These are phyloP conservation scores for Chelonus formosanus DNA, from an alignment of 2,888 invertebrate genomes.

Conservation along the genomic window DNA sequence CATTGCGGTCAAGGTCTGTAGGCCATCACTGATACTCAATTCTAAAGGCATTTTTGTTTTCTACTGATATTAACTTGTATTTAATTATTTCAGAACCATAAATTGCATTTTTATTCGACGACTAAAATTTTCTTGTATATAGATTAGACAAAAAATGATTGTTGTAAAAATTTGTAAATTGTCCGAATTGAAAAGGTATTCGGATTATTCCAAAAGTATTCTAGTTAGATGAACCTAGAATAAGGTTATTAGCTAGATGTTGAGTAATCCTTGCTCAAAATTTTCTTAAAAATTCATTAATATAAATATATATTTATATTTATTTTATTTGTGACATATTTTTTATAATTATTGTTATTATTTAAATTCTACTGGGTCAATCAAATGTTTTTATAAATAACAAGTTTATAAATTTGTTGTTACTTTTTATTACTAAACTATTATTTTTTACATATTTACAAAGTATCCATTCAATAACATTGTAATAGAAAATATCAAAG, in stretches of 20 bases:
- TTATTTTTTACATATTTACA: too few species aligned
- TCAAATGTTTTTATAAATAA: too few species aligned
- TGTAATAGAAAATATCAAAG: too few species aligned
- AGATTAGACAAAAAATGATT: too few species aligned
- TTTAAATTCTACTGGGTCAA: neutral
- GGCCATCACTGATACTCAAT: neutral
- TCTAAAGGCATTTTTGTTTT: neutral
- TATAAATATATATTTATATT: neutral
- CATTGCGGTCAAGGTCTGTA: constrained; percentile 2
- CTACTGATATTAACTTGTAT: neutral
- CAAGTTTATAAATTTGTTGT: too few species aligned
- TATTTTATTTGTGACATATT: neutral
- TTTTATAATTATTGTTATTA: constrained; percentile 4
- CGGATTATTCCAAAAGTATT: constrained; percentile 21
- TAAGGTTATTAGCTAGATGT: constrained; percentile 24
- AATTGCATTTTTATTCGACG: neutral
- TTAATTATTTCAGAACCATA: too few species aligned
- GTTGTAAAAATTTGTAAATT: neutral
- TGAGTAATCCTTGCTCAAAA: constrained; percentile 17
- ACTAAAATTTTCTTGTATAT: neutral
- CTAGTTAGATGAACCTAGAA: constrained; percentile 15
- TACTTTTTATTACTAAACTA: too few species aligned
- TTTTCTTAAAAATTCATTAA: neutral
- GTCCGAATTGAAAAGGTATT: neutral
- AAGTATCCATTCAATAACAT: too few species aligned